Base-by-base conservation (phyloP, 1,140 invertebrate species). In the Magallana gigas region DNA sequence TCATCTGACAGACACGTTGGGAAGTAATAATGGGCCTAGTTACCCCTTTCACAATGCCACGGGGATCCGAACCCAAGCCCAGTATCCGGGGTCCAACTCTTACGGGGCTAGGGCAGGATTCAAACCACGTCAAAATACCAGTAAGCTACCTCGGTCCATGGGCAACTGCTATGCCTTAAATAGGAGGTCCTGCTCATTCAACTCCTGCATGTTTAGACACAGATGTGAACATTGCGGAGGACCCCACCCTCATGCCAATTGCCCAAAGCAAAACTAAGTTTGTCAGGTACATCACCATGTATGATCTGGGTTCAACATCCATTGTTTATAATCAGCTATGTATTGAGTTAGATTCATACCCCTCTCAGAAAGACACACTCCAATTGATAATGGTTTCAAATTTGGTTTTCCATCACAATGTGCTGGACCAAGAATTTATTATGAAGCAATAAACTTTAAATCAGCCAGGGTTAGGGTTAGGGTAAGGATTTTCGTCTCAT, bases 401-500 rank as follows among this genome's bases (percentile, higher is more conserved):
- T 36, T 80, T 80, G 71, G 71, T 23, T 48, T 80, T 80, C 62
- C 71, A 80, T 23, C 8, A 80, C 71, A 80, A 1, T 80, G 23
- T 23, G 8, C n/a, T 5, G 18, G 36, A 8, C 71, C 71, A 80
- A 82, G 80, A 82, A 82, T 23, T 16, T n/a, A 82, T 9, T 48
- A 14, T 16, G 80, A 82, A 82, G 80, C 12, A 16, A 48, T n/a
- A 82, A 57, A 82, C 12, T 29, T 81, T 81, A 82, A 82, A 56
- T 82, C 80, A 2, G 80, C 80, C 14, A 85, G 76, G 56, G 58
- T n/a, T n/a, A n/a, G n/a, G n/a, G n/a, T n/a, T n/a, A 23, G 0
- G 23, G 0, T 0, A 18, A 29, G 36, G 76, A 85, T 18, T 85
- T 88, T 83, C 58, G 84, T n/a, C 12, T 85, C n/a, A 85, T 85